Conservation (phyloP, 2,113 vertebrate genomes). For the Ancistrus triradiatus region DNA sequence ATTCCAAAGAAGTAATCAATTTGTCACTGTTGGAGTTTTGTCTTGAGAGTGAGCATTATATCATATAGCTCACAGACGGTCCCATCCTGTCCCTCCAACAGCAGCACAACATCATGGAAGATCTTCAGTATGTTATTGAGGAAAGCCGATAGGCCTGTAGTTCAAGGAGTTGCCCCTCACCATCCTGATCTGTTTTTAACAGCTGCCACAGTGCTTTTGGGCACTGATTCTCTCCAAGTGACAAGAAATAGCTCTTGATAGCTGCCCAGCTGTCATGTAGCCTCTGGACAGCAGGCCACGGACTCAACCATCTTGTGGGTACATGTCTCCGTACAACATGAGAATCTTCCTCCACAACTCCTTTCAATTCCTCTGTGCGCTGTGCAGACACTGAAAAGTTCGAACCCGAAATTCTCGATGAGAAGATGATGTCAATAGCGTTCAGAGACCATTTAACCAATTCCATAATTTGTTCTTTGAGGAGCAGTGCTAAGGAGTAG, state of each 20-base stretch:
- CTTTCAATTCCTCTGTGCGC: too few relatives aligned
- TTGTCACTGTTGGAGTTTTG: conserved; percentile 27
- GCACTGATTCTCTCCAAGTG: conserved; percentile 32
- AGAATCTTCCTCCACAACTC: conserved; percentile 25
- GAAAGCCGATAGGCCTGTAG: conserved; percentile 27
- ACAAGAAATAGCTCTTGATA: conserved; percentile 34
- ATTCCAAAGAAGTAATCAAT: conserved; percentile 31
- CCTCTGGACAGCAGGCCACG: conserved; percentile 30
- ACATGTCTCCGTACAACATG: conserved; percentile 18
- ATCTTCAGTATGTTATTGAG: conserved; percentile 35
- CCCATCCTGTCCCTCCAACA: conserved; percentile 23
- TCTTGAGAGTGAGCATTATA: conserved; percentile 17
- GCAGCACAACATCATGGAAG: conserved; percentile 31
- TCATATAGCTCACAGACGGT: conserved; percentile 37
- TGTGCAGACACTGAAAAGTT: too few relatives aligned
- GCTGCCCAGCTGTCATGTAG: conserved; percentile 33
- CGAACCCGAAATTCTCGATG: too few relatives aligned
- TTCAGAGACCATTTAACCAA: too few relatives aligned
- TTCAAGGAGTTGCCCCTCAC: conserved; percentile 17
- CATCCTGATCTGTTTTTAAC: conserved; percentile 31
- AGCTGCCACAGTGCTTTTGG: conserved; percentile 25
- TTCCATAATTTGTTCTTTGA: too few relatives aligned
- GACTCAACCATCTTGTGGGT: conserved; percentile 33
- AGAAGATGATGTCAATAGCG: too few relatives aligned
- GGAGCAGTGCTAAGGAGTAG: too few relatives aligned